Evolutionary conservation across 2,888 invertebrate genomes (phyloP), one percentile per base, ranked within the genome.

Genomic region (Carabus problematicus): DNA sequence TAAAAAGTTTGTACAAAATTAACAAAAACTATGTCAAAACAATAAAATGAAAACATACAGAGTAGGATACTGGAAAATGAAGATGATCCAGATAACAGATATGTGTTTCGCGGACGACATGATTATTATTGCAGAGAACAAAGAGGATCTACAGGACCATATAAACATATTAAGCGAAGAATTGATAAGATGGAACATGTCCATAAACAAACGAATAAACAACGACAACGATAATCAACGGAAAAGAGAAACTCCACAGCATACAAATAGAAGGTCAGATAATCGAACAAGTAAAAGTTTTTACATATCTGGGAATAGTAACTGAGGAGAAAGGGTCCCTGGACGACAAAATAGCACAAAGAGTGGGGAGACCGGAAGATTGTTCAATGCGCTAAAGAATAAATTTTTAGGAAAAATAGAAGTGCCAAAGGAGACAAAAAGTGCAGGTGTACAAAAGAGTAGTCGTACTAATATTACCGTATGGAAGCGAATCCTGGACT

Each of bases 31-130:
- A 52, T 14, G 52, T 52, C 29, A 16, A 12, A 39, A 62, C 12
- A 62, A 18, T n/a, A 14, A 49, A 18, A 19, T 40, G 9, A 62
- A 29, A 40, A 19, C 0, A 8, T 49, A 49, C 49, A 19, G n/a
- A 6, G 18, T 63, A 2, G 63, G 63, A 14, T 6, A 1, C 14
- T 63, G 63, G 63, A 63, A 40, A 12, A 47, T 63, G 52, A 2
- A 52, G 12, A 52, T 49, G 4, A 14, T 29, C 6, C 41, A 4
- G 9, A 3, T 63, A 9, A 29, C 52, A 40, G 63, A 63, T 39
- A 7, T 63, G 1, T 39, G 40, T 29, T 63, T 39, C 16, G 63
- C 63, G 8, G 52, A 63, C 14, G 63, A 63, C 40, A 63, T 42
- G 42, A 9, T 42, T 8, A 9, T 42, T 8, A 42, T 42, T 8